Evolutionary conservation across 2,888 invertebrate genomes (phyloP).

Genomic region (Drosophila paranaensis): DNA sequence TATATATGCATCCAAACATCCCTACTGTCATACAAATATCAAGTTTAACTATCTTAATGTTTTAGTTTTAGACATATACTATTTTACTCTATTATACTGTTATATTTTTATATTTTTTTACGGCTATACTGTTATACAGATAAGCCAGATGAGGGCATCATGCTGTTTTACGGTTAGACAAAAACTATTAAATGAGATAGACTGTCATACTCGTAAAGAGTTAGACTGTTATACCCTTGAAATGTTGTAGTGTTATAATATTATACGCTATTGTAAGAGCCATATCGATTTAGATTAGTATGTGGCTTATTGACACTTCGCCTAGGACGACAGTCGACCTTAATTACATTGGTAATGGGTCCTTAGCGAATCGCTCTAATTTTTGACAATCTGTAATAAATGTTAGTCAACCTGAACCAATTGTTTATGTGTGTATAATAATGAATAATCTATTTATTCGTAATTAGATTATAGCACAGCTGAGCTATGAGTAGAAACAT

Average conservation of each 20-base stretch:
- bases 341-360: not conserved
- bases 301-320: accelerated
- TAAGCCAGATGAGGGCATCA: not conserved
- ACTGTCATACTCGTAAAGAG: not conserved
- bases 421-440: not conserved
- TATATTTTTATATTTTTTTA: not conserved
- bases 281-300: not conserved
- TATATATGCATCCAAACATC: not conserved
- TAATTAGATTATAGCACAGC: slow-evolving; percentile 15
- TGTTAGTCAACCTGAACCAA: slow-evolving; percentile 7
- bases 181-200: not conserved
- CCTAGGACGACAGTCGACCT: no score
- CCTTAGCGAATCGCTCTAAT: not conserved
- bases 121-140: not conserved
- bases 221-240: not conserved
- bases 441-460: slow-evolving; percentile 9
- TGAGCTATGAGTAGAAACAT: not conserved
- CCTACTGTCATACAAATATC: not conserved
- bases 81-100: no score
- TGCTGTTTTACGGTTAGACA: not conserved
- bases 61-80: not conserved
- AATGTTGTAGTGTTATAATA: not conserved
- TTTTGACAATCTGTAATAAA: not conserved
- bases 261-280: not conserved
- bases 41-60: not conserved